Evolutionary conservation across 2,113 vertebrate species (phyloP).

Genomic region (Balaeniceps rex): DNA sequence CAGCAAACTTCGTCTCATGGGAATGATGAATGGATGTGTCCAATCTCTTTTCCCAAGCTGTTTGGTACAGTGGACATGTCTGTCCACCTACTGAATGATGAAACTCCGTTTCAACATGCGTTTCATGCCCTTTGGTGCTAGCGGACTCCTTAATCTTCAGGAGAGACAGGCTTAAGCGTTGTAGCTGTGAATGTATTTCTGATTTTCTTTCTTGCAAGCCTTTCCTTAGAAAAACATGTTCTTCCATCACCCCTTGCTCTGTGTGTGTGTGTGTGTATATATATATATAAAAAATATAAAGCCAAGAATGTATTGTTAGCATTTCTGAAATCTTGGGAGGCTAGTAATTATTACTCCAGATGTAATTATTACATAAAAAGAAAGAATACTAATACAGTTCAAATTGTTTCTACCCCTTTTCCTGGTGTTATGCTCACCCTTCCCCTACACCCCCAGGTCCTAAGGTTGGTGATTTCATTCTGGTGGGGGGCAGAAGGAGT

Average conservation of each 20-base stretch:
- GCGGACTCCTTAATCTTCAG: neutral
- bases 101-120: neutral
- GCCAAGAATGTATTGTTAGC: neutral
- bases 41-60: neutral
- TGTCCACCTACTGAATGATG: neutral
- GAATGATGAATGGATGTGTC: conserved; percentile 25
- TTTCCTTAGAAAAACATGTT: neutral
- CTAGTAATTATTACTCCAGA: neutral
- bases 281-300: neutral
- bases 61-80: neutral
- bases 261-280: neutral
- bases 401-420: neutral
- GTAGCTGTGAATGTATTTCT: neutral
- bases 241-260: neutral
- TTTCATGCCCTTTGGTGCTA: neutral
- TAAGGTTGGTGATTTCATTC: neutral
- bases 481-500: neutral
- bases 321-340: neutral
- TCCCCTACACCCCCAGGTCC: neutral
- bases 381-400: neutral
- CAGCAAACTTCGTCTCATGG: neutral
- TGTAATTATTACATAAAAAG: neutral
- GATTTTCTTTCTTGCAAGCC: neutral
- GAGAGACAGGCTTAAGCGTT: neutral
- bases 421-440: neutral